phyloP scores from a whole-genome alignment of 2,888 invertebrate species.

The Augochlorella aurata region DNA sequence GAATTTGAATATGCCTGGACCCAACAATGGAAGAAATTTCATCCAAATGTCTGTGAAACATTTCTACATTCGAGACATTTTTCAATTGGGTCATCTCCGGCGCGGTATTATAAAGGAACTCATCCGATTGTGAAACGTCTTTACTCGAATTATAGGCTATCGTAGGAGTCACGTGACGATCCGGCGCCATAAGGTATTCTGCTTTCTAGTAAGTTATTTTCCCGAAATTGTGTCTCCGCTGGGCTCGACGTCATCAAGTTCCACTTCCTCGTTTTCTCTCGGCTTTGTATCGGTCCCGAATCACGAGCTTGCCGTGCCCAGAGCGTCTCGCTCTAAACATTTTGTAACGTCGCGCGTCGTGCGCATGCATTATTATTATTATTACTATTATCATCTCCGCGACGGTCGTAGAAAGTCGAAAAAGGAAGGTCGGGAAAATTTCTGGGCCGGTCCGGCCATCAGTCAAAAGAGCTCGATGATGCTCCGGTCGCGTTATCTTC shows the following conservation, averaged over 20 bases:
- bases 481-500: neutral
- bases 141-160: no score
- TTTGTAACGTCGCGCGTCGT: neutral
- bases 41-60: no score
- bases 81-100: no score
- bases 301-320: neutral
- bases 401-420: neutral
- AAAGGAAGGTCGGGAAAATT: neutral
- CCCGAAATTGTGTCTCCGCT: neutral
- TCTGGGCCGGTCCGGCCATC: neutral
- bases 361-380: neutral
- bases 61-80: no score
- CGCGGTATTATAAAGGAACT: no score
- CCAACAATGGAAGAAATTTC: no score
- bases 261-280: neutral
- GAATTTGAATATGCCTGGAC: no score
- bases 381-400: neutral
- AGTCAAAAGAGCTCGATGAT: neutral
- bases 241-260: neutral
- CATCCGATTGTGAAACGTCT: no score
- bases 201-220: neutral
- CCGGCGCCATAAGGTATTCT: neutral
- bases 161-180: no score
- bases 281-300: neutral
- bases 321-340: neutral